phyloP scores from a whole-genome alignment of 2,888 invertebrate genomes.

The Galerucella nymphaeae region DNA sequence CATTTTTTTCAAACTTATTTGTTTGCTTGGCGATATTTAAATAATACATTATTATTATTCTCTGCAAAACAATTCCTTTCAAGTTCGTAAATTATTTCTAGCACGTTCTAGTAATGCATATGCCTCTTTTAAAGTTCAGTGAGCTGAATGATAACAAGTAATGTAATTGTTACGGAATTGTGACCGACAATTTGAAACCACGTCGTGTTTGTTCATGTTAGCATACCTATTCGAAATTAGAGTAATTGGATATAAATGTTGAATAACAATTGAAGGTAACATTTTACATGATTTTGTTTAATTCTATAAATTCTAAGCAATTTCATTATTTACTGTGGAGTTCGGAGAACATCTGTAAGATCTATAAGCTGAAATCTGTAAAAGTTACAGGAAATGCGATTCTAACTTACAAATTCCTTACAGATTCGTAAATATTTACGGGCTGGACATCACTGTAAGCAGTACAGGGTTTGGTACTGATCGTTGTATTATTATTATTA shows the following conservation, averaged over 20 bases:
- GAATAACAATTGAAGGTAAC: constrained; percentile 6
- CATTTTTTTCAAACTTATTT: not conserved
- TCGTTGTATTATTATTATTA: too few species aligned
- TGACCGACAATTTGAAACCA: constrained; percentile 18
- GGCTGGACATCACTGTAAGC: too few species aligned
- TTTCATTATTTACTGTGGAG: too few species aligned
- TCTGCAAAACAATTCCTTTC: not conserved
- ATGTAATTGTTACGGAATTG: constrained; percentile 12
- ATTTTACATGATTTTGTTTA: not conserved
- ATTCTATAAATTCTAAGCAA: too few species aligned
- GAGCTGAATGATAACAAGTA: constrained; percentile 13
- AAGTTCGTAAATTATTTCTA: constrained; percentile 6
- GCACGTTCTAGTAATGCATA: not conserved
- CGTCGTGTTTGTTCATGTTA: not conserved
- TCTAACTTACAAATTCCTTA: too few species aligned
- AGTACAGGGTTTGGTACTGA: too few species aligned
- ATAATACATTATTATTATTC: not conserved
- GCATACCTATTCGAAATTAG: constrained; percentile 7
- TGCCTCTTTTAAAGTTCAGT: not conserved
- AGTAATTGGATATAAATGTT: constrained; percentile 12
- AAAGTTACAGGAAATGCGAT: too few species aligned
- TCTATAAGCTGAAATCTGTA: too few species aligned
- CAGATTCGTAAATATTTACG: too few species aligned
- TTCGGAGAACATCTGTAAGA: too few species aligned
- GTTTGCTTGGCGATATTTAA: not conserved